Evolutionary conservation across 2,797 vertebrate genomes (phyloP), one percentile per base, ranked within the genome.

Genomic region (Mormyrus proboscirostris): DNA sequence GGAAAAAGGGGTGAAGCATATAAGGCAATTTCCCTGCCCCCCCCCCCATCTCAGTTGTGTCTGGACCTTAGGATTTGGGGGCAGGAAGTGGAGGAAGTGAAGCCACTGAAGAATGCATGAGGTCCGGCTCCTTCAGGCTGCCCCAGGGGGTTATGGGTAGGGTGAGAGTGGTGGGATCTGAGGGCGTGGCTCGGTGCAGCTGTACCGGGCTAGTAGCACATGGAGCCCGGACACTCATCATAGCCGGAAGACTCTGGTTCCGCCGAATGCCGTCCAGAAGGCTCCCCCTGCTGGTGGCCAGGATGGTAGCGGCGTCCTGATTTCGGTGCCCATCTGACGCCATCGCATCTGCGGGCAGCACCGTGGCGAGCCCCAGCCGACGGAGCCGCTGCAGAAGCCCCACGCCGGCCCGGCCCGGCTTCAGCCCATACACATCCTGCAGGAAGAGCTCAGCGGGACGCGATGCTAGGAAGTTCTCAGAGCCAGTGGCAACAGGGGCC

Each of bases 361-460:
- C 96, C 90, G 96, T 96, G 88, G 96, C 95, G 92, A 99, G 97
- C 0, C 98, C 98, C 87, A 99, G 93, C 89, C 95, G 96, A 88
- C 97, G 97, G 59, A 99, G 95, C 51, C 97, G 95, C 89, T 98
- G 97, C 87, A 99, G 96, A 0, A 99, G 94, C 88, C 95, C 96
- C 86, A 97, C 96, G 73, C 93, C 95, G 88, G 90, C 95, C 0
- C 95, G 96, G 49, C 96, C 95, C 2, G 96, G 92, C 88, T 97
- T 98, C 4, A 97, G 92, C 38, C 98, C 97, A 2, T 98, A 99
- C 92, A 97, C 95, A 73, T 99, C 98, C 92, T 98, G 98, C 89
- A 99, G 95, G 90, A 99, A 98, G 0, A 98, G 97, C 95, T 99
- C 98, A 0, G 97, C 97, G 0, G 99, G 99, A 33, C 98, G 96